Conservation (phyloP, 2,113 vertebrate species). For the Hystrix brachyura region DNA sequence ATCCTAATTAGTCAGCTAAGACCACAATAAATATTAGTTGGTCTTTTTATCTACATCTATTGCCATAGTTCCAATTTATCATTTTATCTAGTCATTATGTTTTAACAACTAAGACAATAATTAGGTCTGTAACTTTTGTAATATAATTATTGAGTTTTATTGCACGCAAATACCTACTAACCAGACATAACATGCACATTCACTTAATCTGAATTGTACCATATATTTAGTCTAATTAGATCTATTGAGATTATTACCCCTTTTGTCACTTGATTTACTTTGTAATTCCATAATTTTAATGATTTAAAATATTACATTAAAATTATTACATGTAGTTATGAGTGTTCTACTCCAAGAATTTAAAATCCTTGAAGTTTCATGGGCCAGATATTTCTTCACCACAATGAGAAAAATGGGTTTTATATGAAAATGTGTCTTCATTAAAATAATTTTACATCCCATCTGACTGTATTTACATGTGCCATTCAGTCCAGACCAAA, state of each 20-base stretch:
- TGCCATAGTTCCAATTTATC: not conserved
- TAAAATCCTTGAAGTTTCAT: not conserved
- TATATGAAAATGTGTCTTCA: not conserved
- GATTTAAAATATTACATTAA: not conserved
- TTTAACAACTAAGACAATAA: not conserved
- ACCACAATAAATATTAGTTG: not conserved
- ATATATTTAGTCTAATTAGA: not conserved
- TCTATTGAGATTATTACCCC: too few species aligned
- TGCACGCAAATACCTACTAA: not conserved
- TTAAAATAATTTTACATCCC: not conserved
- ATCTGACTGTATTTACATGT: not conserved
- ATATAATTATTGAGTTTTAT: not conserved
- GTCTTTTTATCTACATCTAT: not conserved
- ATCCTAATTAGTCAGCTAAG: not conserved
- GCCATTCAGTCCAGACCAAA: not conserved
- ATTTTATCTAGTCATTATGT: conserved; percentile 27
- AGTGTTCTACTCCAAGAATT: too few species aligned
- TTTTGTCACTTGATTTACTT: not conserved
- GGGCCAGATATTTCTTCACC: not conserved
- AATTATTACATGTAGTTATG: not conserved
- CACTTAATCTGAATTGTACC: not conserved
- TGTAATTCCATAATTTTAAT: not conserved
- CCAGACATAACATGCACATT: not conserved
- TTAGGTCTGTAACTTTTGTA: not conserved
- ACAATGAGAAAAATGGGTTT: not conserved